Base-by-base conservation (phyloP, 2,113 vertebrate genomes). In the Mohoua ochrocephala region DNA sequence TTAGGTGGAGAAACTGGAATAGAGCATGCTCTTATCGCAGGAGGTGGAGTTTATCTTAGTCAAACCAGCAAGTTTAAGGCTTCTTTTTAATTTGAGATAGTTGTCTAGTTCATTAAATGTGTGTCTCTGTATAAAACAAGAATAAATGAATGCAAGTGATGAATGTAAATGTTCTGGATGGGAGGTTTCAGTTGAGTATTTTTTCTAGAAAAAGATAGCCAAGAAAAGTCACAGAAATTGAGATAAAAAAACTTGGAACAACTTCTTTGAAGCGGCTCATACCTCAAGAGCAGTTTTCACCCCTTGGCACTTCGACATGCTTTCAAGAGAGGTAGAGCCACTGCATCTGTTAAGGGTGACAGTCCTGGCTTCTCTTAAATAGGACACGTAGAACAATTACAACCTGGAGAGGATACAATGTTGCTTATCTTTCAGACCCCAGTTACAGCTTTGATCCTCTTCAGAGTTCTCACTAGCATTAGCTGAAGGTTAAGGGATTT, bases 381-480 rank as follows among this genome's bases (percentile, higher is more conserved):
- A 57, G 27, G 10, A 61, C 3, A 5, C 0, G 0, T 56, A 47
- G 23, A 84, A 78, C 47, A 79, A 41, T 63, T 71, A 35, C 28
- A 54, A 13, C 8, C 12, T 68, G 39, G 21, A 30, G 18, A 52
- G 21, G 23, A 71, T 24, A 63, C 15, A 27, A 2, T 42, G 61
- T 82, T 59, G 8, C 65, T 31, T 41, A 16, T 61, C 45, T 74
- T 87, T 74, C 41, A 65, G 27, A 23, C 2, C 17, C 7, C 37
- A 1, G 1, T 69, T 61, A 54, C 12, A 75, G 42, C 7, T 82
- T 74, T 57, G 24, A 41, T 78, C 15, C 26, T 75, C 33, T 78
- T 35, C 42, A 26, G n/a, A 31, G 52, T 24, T 15, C 64, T 69
- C 59, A 52, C 20, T 49, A 45, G 41, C 37, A 22, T 14, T 41